phyloP scores from a whole-genome alignment of 2,113 vertebrate species.

The Alces alces region DNA sequence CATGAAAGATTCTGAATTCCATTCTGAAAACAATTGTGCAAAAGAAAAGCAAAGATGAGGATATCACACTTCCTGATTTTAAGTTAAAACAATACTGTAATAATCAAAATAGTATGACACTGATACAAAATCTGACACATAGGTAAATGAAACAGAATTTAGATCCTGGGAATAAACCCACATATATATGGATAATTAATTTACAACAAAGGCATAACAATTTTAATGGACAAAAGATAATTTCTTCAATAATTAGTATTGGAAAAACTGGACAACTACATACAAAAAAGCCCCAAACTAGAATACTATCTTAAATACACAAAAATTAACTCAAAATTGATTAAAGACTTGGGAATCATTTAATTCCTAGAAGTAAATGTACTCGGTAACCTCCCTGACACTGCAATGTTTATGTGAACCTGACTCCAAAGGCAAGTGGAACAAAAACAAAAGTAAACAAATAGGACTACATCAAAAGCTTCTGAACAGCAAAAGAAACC shows the following conservation, averaged over 20 bases:
- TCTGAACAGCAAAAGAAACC: neutral
- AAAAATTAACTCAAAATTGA: neutral
- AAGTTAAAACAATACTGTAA: neutral
- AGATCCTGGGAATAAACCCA: neutral
- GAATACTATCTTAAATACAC: neutral
- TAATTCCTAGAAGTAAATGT: neutral
- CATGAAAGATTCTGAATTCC: accelerated
- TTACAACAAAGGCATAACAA: neutral
- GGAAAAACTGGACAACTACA: neutral
- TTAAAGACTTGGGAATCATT: neutral
- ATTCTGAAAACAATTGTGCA: neutral
- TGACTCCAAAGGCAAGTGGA: neutral
- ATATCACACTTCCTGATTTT: neutral
- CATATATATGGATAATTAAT: no score
- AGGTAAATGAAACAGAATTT: neutral
- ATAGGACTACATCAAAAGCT: neutral
- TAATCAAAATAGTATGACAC: neutral
- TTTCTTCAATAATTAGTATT: neutral
- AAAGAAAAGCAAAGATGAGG: neutral
- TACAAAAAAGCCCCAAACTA: neutral
- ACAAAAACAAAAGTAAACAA: neutral
- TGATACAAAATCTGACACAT: neutral
- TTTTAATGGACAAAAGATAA: neutral
- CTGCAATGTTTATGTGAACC: neutral
- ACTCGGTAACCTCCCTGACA: neutral